phyloP scores from a whole-genome alignment of 2,797 vertebrate genomes.

The Sylvilagus floridanus region DNA sequence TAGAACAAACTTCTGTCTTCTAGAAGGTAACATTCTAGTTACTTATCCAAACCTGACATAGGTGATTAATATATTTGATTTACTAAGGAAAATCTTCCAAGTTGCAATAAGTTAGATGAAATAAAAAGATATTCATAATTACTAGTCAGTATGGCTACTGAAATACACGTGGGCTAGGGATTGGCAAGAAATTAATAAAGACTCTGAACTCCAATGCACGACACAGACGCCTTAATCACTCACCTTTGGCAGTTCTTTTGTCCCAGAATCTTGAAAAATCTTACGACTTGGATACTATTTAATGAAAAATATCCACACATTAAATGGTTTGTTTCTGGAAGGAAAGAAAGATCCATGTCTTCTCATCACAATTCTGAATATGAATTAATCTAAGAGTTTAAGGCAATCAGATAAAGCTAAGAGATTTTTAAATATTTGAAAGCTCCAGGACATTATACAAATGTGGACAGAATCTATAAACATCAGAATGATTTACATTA shows the following conservation, averaged over 20 bases:
- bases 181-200: slow-evolving; percentile 19
- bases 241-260: neutral
- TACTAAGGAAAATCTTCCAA: slow-evolving; percentile 57
- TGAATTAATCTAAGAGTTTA: slow-evolving; percentile 47
- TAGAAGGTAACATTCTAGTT: neutral
- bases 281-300: slow-evolving; percentile 11
- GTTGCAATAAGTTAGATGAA: slow-evolving; percentile 40
- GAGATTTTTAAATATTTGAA: slow-evolving; percentile 36
- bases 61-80: slow-evolving; percentile 54
- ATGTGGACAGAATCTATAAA: neutral
- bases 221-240: neutral
- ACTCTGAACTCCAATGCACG: neutral
- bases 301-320: neutral
- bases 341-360: neutral
- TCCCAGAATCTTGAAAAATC: neutral
- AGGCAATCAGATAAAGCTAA: neutral
- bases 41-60: neutral
- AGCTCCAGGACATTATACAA: slow-evolving; percentile 30
- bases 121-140: slow-evolving; percentile 50
- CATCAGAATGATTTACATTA: slow-evolving; percentile 5
- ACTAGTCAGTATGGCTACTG: neutral
- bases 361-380: slow-evolving; percentile 16
- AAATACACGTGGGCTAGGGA: neutral
- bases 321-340: neutral
- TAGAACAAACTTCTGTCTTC: neutral